Conservation (phyloP, 1,140 invertebrate species). For the Megalonaias nervosa region DNA sequence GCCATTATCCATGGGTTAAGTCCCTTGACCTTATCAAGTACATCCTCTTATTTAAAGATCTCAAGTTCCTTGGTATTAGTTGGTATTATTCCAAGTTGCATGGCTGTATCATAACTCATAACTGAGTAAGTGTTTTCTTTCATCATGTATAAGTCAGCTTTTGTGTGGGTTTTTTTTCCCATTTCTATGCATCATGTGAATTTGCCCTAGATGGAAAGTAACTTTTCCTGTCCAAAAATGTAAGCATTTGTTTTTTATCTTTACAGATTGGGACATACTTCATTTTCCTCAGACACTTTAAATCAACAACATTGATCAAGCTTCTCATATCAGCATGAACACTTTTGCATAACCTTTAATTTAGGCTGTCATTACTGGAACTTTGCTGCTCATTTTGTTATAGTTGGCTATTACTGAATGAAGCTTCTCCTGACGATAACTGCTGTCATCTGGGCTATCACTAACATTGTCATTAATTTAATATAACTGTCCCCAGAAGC, state of each 20-base stretch:
- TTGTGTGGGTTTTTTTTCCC: neutral
- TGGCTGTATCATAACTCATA: neutral
- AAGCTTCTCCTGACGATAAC: constrained; percentile 11
- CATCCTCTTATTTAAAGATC: constrained; percentile 21
- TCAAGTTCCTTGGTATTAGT: constrained; percentile 28
- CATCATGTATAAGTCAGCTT: constrained; percentile 2
- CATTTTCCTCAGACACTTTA: neutral
- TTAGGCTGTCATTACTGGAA: neutral
- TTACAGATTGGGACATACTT: neutral
- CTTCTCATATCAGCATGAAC: neutral
- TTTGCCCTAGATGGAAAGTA: neutral
- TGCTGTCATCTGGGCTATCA: too few relatives aligned
- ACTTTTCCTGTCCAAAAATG: neutral
- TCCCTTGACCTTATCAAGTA: constrained; percentile 47
- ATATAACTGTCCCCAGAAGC: too few relatives aligned
- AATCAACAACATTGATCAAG: neutral
- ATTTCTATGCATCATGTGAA: neutral
- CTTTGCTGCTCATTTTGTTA: neutral
- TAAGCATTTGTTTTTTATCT: neutral
- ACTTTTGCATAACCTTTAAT: neutral
- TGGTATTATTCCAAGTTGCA: neutral
- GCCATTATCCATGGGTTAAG: constrained; percentile 56
- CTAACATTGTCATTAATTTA: too few relatives aligned
- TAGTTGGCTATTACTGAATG: neutral
- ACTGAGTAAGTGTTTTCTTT: neutral